Evolutionary conservation across 1,140 invertebrate species (phyloP), one percentile per base, ranked within the genome.

Genomic region (Drosophila hydei): DNA sequence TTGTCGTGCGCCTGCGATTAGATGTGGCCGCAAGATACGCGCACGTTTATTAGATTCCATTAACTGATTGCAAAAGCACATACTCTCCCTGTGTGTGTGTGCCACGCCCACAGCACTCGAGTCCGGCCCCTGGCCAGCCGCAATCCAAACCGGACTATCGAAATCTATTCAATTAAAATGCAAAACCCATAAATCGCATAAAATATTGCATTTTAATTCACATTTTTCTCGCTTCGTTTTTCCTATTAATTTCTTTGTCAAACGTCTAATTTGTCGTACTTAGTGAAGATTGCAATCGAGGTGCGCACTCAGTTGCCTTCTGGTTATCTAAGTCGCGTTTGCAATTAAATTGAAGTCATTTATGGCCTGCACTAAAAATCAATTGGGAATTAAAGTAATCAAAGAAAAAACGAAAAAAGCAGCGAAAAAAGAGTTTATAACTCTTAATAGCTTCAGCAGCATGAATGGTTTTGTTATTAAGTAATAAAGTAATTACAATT

Each of bases 1-100:
- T 52, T 67, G 71, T 75, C 79, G 79, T 75, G 68, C 75, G 68
- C 55, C 75, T 52, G 54, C 81, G 80, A 85, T 85, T 85, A 85
- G 80, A 85, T 85, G 65, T 76, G 84, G 67, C 70, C 74, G 59
- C 58, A 87, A 87, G 80, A 85, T 85, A 85, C 27, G 77, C 52
- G 69, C 77, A 85, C 80, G 80, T 85, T 85, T 85, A 85, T 85
- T 85, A 85, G 80, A 85, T 85, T 77, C 80, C 77, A 85, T 85
- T 85, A 85, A 85, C 80, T 85, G 80, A 85, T 85, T 85, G 80
- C 59, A 47, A 42, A 77, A 65, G 55, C 54, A 63, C 43, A 64
- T 38, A 43, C 9, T 60, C 27, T 16, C 7, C 6, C 1, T 11
- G 18, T 45, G n/a, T 48, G 36, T 67, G 43, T 65, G 45, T 48